These are phyloP conservation scores for Bilobella aurantiaca DNA, from an alignment of 1,140 invertebrate species.

Conservation along the genomic window DNA sequence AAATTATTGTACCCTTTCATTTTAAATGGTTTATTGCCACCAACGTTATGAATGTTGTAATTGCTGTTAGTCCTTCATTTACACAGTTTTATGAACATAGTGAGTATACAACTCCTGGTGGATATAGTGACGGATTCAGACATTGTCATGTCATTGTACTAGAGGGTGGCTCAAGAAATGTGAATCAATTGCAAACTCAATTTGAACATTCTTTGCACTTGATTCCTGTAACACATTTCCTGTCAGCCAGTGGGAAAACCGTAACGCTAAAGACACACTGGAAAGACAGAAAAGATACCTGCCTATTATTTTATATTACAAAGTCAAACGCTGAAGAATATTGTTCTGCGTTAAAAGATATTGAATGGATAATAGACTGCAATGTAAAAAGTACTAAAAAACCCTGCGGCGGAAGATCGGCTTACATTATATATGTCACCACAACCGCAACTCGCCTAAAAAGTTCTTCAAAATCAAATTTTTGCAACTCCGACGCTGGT, in stretches of 20 bases:
- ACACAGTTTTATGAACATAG: too few relatives aligned
- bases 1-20: too few relatives aligned
- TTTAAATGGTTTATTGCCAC: too few relatives aligned
- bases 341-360: background rate
- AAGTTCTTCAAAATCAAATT: too few relatives aligned
- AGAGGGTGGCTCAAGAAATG: background rate
- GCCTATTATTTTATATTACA: background rate
- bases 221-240: background rate
- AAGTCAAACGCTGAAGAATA: background rate
- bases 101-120: too few relatives aligned
- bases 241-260: background rate
- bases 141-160: background rate
- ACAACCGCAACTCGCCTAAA: background rate
- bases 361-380: background rate
- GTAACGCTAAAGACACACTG: background rate
- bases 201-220: background rate
- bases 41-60: too few relatives aligned
- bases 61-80: too few relatives aligned
- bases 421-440: background rate
- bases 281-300: background rate
- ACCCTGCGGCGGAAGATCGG: background rate
- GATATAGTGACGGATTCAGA: too few relatives aligned
- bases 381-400: background rate
- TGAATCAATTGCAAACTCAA: background rate
- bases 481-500: too few relatives aligned